Percentiles rank a stretch among this genome's conserved stretches.
phyloP scores from a whole-genome alignment of 2,113 vertebrate species.

The Leucopsar rothschildi region DNA sequence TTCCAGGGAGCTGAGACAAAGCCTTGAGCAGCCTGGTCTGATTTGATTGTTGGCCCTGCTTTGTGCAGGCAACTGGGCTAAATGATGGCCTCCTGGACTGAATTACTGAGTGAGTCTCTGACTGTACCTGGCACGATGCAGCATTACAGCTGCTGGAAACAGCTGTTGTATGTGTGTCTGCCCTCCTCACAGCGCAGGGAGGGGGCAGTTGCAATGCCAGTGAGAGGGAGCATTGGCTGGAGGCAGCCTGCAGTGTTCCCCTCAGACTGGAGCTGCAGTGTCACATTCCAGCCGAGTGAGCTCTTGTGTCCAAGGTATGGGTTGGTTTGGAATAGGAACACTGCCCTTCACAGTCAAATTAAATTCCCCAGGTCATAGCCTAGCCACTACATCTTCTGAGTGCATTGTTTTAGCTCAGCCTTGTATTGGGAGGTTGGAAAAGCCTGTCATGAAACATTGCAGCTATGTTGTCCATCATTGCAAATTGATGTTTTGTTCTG shows the following conservation, averaged over 20 bases:
- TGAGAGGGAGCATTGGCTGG: background rate
- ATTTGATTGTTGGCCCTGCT: background rate
- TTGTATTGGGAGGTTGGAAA: background rate
- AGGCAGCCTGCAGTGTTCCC: background rate
- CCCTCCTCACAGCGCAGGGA: background rate
- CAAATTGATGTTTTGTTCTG: background rate
- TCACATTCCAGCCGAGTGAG: background rate
- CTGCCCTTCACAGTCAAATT: background rate
- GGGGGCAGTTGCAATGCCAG: no score
- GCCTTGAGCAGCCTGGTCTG: background rate
- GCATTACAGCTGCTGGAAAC: background rate
- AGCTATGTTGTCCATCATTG: background rate
- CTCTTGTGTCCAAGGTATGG: background rate
- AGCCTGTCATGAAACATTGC: background rate
- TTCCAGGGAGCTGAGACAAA: background rate
- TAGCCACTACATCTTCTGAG: background rate
- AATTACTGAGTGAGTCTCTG: background rate
- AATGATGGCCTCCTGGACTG: background rate
- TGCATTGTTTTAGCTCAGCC: background rate
- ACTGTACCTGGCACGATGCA: background rate
- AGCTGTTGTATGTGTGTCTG: fast-evolving
- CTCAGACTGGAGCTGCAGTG: background rate
- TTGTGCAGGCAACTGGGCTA: background rate
- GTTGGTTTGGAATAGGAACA: background rate
- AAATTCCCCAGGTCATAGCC: background rate